Conservation (phyloP, 2,113 vertebrate genomes). For the Condylura cristata region DNA sequence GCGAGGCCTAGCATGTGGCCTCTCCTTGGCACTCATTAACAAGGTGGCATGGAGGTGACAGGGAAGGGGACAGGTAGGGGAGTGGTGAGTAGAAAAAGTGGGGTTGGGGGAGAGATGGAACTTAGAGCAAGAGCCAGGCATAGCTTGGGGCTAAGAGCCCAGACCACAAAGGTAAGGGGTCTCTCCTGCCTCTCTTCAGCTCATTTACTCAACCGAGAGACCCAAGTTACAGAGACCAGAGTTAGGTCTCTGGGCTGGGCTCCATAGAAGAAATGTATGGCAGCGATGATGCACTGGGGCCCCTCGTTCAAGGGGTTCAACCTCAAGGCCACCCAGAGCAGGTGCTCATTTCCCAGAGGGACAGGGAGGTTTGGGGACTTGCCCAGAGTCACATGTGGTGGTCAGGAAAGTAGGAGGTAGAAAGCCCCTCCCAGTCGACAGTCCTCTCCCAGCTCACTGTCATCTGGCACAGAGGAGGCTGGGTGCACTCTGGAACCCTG, state of each 20-base stretch:
- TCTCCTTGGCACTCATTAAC: conserved; percentile 83
- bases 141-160: not conserved
- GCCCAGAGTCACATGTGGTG: not conserved
- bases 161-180: not conserved
- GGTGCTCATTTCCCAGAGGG: too few species aligned
- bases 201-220: not conserved
- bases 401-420: not conserved
- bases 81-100: too few species aligned
- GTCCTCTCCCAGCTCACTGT: not conserved
- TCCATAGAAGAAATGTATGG: not conserved
- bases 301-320: not conserved
- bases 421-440: not conserved
- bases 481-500: not conserved
- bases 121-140: not conserved
- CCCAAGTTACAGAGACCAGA: not conserved
- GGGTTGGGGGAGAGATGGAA: not conserved
- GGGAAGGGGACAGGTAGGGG: not conserved
- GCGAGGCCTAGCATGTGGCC: accelerated
- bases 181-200: not conserved
- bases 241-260: not conserved
- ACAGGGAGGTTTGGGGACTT: not conserved
- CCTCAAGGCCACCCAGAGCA: not conserved
- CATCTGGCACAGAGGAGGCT: accelerated
- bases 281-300: accelerated
- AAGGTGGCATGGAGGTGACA: not conserved